Conservation (phyloP, 1,140 invertebrate species). For the Lysiphlebus fabarum region DNA sequence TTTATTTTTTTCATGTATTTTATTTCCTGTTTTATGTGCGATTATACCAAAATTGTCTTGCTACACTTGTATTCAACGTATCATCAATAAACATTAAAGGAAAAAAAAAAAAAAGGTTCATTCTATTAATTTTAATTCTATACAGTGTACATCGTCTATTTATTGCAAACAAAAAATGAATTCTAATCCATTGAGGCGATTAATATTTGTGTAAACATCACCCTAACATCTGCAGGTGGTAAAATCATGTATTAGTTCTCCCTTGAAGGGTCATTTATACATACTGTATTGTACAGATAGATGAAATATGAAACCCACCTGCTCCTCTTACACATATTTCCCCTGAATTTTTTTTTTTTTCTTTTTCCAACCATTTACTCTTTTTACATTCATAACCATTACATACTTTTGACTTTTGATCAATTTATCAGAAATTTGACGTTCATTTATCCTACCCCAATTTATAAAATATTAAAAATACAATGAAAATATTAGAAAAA, state of each 20-base stretch:
- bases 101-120: not conserved
- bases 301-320: constrained; percentile 30
- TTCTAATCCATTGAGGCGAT: not conserved
- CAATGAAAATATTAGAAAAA: no score
- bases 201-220: not conserved
- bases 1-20: no score
- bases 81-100: no score
- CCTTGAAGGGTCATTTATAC: not conserved
- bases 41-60: no score
- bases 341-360: not conserved
- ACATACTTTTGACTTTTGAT: not conserved
- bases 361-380: not conserved
- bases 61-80: no score
- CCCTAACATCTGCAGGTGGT: constrained; percentile 19
- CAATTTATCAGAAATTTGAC: constrained; percentile 15
- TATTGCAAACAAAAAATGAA: not conserved
- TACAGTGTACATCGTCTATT: no score
- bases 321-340: not conserved
- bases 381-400: not conserved
- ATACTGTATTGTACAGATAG: not conserved
- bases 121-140: not conserved
- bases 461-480: not conserved
- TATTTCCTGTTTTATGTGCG: no score
- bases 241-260: not conserved
- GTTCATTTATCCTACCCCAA: constrained; percentile 12